A percentile compares a stretch with the other conserved stretches of the same genome.
Evolutionary conservation across 2,113 vertebrate species (phyloP).

Genomic region (human (Homo sapiens)): GRCh38 chr18:61291501-61292000

Average conservation of each 20-base stretch:
- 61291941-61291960: conserved; percentile 55
- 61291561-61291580: not conserved
- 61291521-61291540: not conserved
- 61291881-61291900: conserved; percentile 49
- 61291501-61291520: not conserved
- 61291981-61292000: not conserved
- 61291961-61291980: not conserved
- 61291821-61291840: conserved; percentile 69
- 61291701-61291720: conserved; percentile 44
- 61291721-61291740: conserved; percentile 45
- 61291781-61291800: conserved; percentile 60
- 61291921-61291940: conserved; percentile 29
- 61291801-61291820: conserved; percentile 64
- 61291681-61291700: conserved; percentile 42
- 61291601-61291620: not conserved
- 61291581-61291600: not conserved
- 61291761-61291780: conserved; percentile 35
- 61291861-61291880: conserved; percentile 60
- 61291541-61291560: not conserved
- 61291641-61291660: not conserved
- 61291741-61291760: conserved; percentile 43
- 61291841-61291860: conserved; percentile 59
- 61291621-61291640: not conserved
- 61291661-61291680: conserved; percentile 29
- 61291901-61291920: conserved; percentile 64